A percentile compares a stretch with the other conserved stretches of the same genome.
Evolutionary conservation across 1,140 invertebrate genomes (phyloP).

Genomic region (Ptiloglossa arizonensis): DNA sequence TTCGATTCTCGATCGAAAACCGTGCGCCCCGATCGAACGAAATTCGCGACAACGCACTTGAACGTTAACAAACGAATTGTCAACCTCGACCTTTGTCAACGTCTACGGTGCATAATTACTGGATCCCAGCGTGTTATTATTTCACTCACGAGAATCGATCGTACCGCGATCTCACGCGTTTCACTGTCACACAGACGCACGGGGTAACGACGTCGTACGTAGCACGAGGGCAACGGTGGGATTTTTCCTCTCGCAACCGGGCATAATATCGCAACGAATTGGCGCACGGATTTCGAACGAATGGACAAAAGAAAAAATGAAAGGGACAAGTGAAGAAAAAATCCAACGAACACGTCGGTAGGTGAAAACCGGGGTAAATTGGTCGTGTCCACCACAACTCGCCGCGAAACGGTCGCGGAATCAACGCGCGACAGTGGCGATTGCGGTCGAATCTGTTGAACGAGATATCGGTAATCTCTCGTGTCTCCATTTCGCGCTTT

Average conservation of each 20-base stretch:
- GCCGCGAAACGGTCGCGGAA: background rate
- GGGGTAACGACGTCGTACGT: background rate
- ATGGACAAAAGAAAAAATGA: no score
- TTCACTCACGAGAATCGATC: background rate
- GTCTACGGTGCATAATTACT: no score
- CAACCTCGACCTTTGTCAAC: background rate
- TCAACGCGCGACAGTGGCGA: constrained; percentile 8
- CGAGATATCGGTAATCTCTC: constrained; percentile 35
- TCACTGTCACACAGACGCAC: constrained; percentile 3
- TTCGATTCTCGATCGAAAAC: background rate
- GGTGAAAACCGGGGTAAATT: background rate
- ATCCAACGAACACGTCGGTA: background rate
- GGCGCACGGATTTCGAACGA: no score
- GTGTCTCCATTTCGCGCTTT: background rate
- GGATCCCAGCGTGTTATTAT: background rate
- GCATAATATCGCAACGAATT: no score
- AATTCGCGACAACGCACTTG: background rate
- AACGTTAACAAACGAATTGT: background rate
- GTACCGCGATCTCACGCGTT: background rate
- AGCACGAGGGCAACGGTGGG: no score
- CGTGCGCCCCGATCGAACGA: background rate
- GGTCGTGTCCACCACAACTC: no score
- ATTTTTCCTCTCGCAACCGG: no score
- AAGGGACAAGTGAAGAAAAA: background rate
- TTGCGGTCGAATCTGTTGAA: constrained; percentile 13